A percentile compares a stretch with the other conserved stretches of the same genome.
Conservation (phyloP, 2,113 vertebrate genomes). For the Centropus bengalensis region DNA sequence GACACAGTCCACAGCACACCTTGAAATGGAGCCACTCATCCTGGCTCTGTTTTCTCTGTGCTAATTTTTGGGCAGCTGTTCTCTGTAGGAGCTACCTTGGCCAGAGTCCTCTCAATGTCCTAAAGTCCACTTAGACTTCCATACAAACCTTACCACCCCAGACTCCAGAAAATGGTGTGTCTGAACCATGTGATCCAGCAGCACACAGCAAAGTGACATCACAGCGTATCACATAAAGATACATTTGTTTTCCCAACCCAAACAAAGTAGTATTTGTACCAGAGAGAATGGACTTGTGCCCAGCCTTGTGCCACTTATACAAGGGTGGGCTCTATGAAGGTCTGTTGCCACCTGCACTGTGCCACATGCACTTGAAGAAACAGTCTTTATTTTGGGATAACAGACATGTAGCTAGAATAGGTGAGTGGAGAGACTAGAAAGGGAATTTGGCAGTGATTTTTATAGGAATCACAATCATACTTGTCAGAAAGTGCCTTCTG, state of each 20-base stretch:
- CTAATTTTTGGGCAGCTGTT: background rate
- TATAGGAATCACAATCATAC: background rate
- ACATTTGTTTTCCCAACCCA: slow-evolving; percentile 10
- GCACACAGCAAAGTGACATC: background rate
- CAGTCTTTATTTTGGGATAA: background rate
- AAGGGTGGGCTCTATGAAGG: background rate
- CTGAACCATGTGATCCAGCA: background rate
- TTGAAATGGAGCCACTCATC: background rate
- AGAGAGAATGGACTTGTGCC: background rate
- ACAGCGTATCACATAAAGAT: background rate
- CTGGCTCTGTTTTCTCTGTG: background rate
- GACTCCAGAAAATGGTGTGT: background rate
- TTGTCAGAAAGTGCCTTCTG: background rate
- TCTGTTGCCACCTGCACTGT: background rate
- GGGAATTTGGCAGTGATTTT: background rate
- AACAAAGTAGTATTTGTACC: slow-evolving; percentile 9
- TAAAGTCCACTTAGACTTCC: background rate
- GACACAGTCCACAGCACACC: background rate
- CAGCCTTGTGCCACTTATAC: background rate
- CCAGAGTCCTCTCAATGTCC: background rate
- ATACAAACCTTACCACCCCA: background rate
- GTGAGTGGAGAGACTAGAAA: background rate
- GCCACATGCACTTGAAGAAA: background rate
- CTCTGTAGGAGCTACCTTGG: background rate
- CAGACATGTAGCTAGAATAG: background rate